Evolutionary conservation across 2,113 vertebrate genomes (phyloP).

Genomic region (Merops nubicus): DNA sequence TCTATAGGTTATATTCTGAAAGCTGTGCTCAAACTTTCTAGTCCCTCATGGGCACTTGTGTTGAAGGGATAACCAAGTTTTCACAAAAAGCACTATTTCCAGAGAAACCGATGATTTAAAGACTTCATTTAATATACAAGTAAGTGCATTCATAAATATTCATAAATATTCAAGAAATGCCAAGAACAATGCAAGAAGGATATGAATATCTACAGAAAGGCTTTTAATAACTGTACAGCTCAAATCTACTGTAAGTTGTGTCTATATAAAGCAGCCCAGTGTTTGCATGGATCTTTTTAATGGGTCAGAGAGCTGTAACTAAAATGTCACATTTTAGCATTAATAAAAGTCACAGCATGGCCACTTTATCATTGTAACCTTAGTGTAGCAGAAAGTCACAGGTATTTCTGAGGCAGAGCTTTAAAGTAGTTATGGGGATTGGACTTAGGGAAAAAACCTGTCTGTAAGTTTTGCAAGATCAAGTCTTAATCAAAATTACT

Average conservation of each 20-base stretch:
- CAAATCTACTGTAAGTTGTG: background rate
- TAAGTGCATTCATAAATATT: conserved; percentile 44
- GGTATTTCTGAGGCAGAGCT: background rate
- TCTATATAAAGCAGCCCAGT: background rate
- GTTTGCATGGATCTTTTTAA: background rate
- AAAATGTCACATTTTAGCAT: conserved; percentile 1
- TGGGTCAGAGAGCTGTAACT: background rate
- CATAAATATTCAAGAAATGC: conserved; percentile 40
- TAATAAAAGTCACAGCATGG: conserved; percentile 16
- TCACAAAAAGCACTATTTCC: background rate
- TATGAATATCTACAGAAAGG: conserved; percentile 12
- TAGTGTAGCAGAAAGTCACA: background rate
- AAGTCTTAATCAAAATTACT: background rate
- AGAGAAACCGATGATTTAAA: background rate
- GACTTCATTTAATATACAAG: background rate
- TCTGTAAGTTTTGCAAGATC: background rate
- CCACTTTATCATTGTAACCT: background rate
- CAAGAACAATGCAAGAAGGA: conserved; percentile 32
- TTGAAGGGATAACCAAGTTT: background rate
- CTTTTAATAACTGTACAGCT: conserved; percentile 24
- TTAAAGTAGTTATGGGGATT: background rate
- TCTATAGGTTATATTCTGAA: background rate
- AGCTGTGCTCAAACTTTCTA: background rate
- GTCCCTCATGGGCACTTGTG: background rate
- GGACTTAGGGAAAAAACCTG: background rate